Conservation (phyloP, 1,140 invertebrate genomes). For the Drosophila dunni region DNA sequence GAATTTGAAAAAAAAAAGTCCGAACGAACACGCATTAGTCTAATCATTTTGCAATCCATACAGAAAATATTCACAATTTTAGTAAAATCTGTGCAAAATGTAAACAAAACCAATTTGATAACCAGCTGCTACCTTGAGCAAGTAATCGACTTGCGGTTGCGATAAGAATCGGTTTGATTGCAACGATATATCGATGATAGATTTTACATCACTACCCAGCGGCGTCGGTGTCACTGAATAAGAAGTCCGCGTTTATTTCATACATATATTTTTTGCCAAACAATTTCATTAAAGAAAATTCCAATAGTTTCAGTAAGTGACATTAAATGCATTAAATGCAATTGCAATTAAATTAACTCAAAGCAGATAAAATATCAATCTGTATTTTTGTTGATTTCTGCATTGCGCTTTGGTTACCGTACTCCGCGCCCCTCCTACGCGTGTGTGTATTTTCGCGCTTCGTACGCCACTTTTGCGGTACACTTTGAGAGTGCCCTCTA, state of each 20-base stretch:
- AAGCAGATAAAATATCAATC: neutral
- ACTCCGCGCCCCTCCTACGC: neutral
- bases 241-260: constrained; percentile 40
- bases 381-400: neutral
- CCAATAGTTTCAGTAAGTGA: neutral
- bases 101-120: neutral
- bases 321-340: neutral
- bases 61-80: neutral
- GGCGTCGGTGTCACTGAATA: constrained; percentile 31
- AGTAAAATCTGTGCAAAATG: neutral
- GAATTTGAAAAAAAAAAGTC: no score
- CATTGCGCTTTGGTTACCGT: neutral
- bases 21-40: no score
- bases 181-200: constrained; percentile 3
- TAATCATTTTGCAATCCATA: no score
- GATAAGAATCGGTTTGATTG: neutral
- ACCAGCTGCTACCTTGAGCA: no score
- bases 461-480: neutral
- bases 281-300: constrained; percentile 22
- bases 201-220: constrained; percentile 30
- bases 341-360: no score
- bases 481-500: no score
- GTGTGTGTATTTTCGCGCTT: constrained; percentile 13
- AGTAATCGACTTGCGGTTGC: no score
- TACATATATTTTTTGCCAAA: neutral